Conservation (phyloP, 1,140 invertebrate species). For the Teleogryllus occipitalis region DNA sequence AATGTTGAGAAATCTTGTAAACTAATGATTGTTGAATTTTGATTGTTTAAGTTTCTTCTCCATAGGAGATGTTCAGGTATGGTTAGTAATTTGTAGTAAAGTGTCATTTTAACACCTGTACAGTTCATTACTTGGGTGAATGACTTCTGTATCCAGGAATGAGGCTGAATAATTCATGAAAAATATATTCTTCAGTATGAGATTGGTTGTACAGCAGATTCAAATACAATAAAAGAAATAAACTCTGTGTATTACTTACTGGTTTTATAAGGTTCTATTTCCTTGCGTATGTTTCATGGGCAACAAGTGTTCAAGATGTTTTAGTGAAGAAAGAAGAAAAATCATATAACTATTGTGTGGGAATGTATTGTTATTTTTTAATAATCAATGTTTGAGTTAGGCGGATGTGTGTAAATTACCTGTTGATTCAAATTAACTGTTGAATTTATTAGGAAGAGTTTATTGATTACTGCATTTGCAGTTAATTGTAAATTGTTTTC, state of each 20-base stretch:
- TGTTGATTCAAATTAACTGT: not conserved
- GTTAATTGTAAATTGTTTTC: not conserved
- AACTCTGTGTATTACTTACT: not conserved
- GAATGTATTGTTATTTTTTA: not conserved
- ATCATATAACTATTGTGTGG: not conserved
- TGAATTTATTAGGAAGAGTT: not conserved
- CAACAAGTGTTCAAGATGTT: not conserved
- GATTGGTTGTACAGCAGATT: conserved; percentile 4
- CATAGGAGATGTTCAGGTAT: conserved; percentile 15
- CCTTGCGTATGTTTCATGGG: not conserved
- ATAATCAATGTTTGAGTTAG: not conserved
- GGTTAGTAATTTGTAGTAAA: conserved; percentile 7
- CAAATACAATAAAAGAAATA: not conserved
- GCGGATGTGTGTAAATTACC: too few relatives aligned
- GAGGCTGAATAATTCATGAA: not conserved
- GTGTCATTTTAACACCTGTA: conserved; percentile 12
- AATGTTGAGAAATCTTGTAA: conserved; percentile 16
- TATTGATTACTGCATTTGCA: not conserved
- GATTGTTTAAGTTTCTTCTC: conserved; percentile 15
- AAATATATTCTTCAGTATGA: conserved; percentile 6
- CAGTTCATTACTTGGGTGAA: conserved; percentile 13
- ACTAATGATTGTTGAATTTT: conserved; percentile 19
- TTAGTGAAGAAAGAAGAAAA: not conserved
- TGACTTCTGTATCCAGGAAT: conserved; percentile 4
- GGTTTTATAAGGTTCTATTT: not conserved